Conservation (phyloP, 1,140 invertebrate genomes). For the Polypedilum vanderplanki region DNA sequence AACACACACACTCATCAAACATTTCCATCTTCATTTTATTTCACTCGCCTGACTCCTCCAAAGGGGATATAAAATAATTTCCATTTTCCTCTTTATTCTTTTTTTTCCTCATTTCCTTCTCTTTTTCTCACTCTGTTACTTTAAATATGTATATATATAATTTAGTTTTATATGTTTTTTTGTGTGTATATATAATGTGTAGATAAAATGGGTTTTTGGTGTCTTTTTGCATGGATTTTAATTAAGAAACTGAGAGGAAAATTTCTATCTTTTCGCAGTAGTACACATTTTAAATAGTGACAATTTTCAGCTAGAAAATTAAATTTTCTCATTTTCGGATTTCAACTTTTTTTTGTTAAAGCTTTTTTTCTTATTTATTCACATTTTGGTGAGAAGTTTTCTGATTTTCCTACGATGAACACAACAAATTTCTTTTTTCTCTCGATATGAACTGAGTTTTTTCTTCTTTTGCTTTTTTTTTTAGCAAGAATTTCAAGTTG, state of each 20-base stretch:
- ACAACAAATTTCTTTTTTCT: too few relatives aligned
- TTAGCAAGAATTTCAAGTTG: too few relatives aligned
- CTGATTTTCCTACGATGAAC: too few relatives aligned
- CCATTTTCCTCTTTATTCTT: neutral
- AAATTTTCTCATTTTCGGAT: too few relatives aligned
- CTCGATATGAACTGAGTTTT: too few relatives aligned
- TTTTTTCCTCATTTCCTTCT: neutral
- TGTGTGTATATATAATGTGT: slow-evolving; percentile 3
- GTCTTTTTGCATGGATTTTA: slow-evolving; percentile 18
- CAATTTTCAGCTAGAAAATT: too few relatives aligned
- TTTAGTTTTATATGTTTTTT: too few relatives aligned
- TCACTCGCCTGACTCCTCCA: neutral
- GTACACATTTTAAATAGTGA: too few relatives aligned
- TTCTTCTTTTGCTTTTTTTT: too few relatives aligned
- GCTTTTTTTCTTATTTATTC: too few relatives aligned
- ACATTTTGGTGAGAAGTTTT: too few relatives aligned
- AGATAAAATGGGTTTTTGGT: slow-evolving; percentile 13
- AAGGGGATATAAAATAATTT: neutral
- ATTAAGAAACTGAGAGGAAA: slow-evolving; percentile 11
- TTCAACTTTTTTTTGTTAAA: too few relatives aligned
- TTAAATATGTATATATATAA: neutral
- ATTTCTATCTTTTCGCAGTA: neutral
- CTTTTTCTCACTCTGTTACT: neutral
- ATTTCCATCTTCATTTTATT: neutral
- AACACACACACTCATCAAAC: neutral